phyloP scores from a whole-genome alignment of 2,888 invertebrate species.

The Sminthurinus aureus region DNA sequence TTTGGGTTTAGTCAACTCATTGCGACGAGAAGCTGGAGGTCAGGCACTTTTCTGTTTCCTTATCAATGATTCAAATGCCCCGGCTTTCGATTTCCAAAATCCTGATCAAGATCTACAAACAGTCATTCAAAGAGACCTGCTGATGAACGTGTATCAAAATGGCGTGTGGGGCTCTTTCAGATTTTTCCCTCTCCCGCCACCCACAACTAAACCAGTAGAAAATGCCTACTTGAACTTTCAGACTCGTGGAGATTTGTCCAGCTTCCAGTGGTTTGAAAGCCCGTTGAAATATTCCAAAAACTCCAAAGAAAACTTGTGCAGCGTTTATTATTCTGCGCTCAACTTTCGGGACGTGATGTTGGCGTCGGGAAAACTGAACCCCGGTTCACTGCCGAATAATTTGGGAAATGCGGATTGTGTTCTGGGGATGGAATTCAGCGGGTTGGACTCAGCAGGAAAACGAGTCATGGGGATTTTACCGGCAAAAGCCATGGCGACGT shows the following conservation, averaged over 20 bases:
- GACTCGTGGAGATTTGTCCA: conserved; percentile 93
- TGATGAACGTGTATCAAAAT: conserved; percentile 58
- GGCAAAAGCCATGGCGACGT: conserved; percentile 73
- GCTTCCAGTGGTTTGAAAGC: conserved; percentile 91
- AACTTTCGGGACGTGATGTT: too few relatives aligned
- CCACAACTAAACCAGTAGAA: background rate
- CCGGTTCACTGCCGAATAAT: too few relatives aligned
- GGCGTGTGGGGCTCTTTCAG: conserved; percentile 83
- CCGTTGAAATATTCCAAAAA: conserved; percentile 67
- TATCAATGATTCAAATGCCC: background rate
- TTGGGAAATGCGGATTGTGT: conserved; percentile 88
- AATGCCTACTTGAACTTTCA: conserved; percentile 90
- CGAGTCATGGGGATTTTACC: conserved; percentile 91
- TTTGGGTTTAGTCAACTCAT: conserved; percentile 67
- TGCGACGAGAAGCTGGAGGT: conserved; percentile 65
- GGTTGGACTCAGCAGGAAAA: conserved; percentile 72
- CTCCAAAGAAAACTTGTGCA: conserved; percentile 71
- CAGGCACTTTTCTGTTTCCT: conserved; percentile 63
- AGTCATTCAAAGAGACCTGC: conserved; percentile 28
- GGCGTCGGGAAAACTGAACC: too few relatives aligned
- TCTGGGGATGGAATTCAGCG: conserved; percentile 92
- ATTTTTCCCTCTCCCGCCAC: conserved; percentile 66
- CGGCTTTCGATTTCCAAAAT: background rate
- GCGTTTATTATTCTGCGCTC: too few relatives aligned
- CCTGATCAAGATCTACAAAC: background rate